Percentiles rank a stretch among this genome's conserved stretches.
These are phyloP conservation scores for Petrocephalus zakoni DNA, from an alignment of 2,113 vertebrate genomes.

Conservation along the genomic window DNA sequence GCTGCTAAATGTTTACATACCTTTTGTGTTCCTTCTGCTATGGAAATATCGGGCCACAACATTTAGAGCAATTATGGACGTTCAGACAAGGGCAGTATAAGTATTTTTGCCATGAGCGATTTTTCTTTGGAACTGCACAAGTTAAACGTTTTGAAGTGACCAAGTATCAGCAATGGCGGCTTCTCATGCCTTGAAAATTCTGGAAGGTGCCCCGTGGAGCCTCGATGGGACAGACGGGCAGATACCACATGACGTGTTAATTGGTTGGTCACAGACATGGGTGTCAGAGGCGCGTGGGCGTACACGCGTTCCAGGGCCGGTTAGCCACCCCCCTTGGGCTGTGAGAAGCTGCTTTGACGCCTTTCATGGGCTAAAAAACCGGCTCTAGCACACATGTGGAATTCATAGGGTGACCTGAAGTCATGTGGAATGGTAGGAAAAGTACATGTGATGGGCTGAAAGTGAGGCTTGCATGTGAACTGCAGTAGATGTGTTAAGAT, in stretches of 20 bases:
- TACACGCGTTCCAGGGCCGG: slow-evolving; percentile 1
- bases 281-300: slow-evolving; percentile 26
- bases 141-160: background rate
- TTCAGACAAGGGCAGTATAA: background rate
- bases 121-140: background rate
- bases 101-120: background rate
- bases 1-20: background rate
- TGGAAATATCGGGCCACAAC: background rate
- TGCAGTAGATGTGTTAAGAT: background rate
- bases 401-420: background rate
- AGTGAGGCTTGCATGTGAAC: background rate
- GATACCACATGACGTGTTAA: slow-evolving; percentile 8
- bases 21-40: background rate
- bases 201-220: background rate
- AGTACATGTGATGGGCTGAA: background rate
- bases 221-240: slow-evolving; percentile 7
- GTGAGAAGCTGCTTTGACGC: background rate
- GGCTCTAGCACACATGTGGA: background rate
- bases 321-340: background rate
- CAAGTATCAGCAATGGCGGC: background rate
- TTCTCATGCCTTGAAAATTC: background rate
- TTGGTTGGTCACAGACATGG: slow-evolving; percentile 23
- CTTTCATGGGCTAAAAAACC: background rate
- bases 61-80: background rate
- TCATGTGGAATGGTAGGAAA: background rate